Evolutionary conservation across 2,797 vertebrate species (phyloP), one percentile per base, ranked within the genome.

Genomic region (Eupleurogrammus muticus): DNA sequence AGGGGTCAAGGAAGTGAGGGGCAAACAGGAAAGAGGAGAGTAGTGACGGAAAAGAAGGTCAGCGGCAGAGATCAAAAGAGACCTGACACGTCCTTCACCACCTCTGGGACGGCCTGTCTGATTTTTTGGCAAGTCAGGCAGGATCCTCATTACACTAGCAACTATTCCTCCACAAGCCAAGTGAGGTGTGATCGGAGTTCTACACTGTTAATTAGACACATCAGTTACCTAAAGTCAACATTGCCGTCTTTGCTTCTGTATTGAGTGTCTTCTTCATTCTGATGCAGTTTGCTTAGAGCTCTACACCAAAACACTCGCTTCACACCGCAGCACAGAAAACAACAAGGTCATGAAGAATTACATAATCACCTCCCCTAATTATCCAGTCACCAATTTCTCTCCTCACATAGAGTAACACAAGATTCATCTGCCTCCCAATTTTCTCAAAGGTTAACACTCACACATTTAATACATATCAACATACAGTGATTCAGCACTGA

Each of bases 91-190:
- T 56, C 23, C 19, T 7, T 5, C 0, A 3, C 9, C 28, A 78
- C 73, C 50, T 58, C 36, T 72, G 61, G 42, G 53, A 76, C 52
- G n/a, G 44, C 13, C 16, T 19, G 60, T 67, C 47, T 14, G 10
- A 60, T 28, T 23, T 73, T 65, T 55, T 73, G 51, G 79, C 70
- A 73, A 40, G 4, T 2, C 48, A 56, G 49, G 6, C 34, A n/a
- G 23, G 50, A 74, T 73, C 17, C 48, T 66, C n/a, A 36, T 79
- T 79, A 74, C 54, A 77, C 34, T 2, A 49, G 49, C 62, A 7
- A 50, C 63, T 49, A 51, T 64, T 53, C 13, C 48, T 2, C 40
- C 24, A 36, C 34, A 54, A 32, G 48, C 49, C 38, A 42, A 42
- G 38, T 13, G 10, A 46, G 7, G 11, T 5, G 36, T 66, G 20